Base-by-base conservation (phyloP, 2,888 invertebrate species). In the Leptothorax acervorum region DNA sequence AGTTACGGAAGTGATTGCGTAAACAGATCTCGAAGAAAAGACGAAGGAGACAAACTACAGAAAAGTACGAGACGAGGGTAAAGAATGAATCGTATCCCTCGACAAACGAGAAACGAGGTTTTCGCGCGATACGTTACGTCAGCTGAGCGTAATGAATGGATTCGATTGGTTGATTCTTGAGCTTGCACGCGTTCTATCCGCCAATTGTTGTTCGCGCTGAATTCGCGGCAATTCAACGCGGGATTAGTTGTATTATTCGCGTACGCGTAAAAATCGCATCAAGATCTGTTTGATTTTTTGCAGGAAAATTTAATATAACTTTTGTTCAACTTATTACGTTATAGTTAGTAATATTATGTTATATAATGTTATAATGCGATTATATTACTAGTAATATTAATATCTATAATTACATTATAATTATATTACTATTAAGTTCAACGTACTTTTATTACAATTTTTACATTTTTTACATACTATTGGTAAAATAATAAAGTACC, bases 101-200 rank as follows among this genome's bases (percentile, higher is more conserved):
- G 12, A 71, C 53, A 71, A 71, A 71, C 2, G 35, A 71, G 23
- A 35, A 35, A 15, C 71, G 35, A 70, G 12, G 2, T 55, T 71
- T 55, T 57, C 48, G 68, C 68, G 68, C 68, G 65, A 65, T 23
- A 9, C 28, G 28, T 31, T 2, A 3, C 5, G 15, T 71, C 39
- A 55, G 11, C 8, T n/a, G 23, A 23, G 2, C 23, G 15, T 66
- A 9, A 11, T 5, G 15, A 42, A 73, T 6, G 8, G n/a, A 35
- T 35, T 55, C 9, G 18, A 73, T 73, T 73, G 73, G 73, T 60
- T 28, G 28, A 35, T 0, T 0, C 23, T 6, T 23, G 8, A 65
- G 23, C 3, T 42, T 12, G 12, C 39, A 23, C 2, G 11, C 12
- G 3, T n/a, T n/a, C 35, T 35, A 35, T 35, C 6, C 35, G 35